Base-by-base conservation (phyloP, 2,888 invertebrate species). In the Aphodius granarius region DNA sequence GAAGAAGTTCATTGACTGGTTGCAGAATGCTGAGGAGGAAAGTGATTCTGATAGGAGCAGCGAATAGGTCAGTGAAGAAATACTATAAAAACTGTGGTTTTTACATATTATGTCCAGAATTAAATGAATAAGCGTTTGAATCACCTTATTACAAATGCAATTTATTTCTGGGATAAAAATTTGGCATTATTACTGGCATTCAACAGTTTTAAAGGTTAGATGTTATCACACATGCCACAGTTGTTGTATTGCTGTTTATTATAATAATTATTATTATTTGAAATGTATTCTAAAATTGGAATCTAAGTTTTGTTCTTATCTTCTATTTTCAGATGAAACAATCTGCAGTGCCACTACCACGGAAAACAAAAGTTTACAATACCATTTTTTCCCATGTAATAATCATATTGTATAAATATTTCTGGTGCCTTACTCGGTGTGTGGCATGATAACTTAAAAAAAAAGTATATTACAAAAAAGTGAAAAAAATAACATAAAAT, bases 1-100 rank as follows among this genome's bases (percentile, higher is more conserved):
- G 96, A 97, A 96, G 89, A 95, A 95, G 89, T 98, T 98, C 86
- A 92, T 98, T 73, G 98, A 98, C 88, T 98, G 98, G 98, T 91
- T 98, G 80, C 95, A 98, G 88, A 97, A 94, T 88, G 98, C 98
- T 76, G 98, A 98, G 88, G 97, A 98, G 88, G 94, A 91, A 86
- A 91, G 90, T 78, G 91, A 91, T 86, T 91, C 91, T 78, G 91
- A 87, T 73, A 86, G 83, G 75, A 86, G 86, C 83, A 87, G 86
- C 81, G 86, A 87, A 79, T 87, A 86, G 83, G 83, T 82, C 78
- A 81, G 77, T 63, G 21, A 66, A 17, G 63, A 72, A 5, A 70
- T 20, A n/a, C n/a, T n/a, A n/a, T n/a, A n/a, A n/a, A n/a, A n/a
- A n/a, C n/a, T n/a, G n/a, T n/a, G n/a, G n/a, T n/a, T n/a, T n/a